Evolutionary conservation across 1,140 invertebrate species (phyloP), one percentile per base, ranked within the genome.

Genomic region (Heliconius nattereri): DNA sequence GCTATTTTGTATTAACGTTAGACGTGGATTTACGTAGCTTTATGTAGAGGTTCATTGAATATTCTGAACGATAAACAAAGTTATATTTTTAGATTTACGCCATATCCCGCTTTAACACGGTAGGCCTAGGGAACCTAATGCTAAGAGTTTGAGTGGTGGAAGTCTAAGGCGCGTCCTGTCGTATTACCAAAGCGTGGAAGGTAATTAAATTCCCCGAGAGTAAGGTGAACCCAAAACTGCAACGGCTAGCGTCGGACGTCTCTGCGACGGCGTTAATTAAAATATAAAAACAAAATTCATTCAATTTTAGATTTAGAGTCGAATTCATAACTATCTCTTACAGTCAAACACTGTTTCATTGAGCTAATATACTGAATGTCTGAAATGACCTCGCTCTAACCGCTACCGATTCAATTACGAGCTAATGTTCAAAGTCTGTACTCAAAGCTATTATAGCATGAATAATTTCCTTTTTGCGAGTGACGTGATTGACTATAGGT

Each of bases 1-100:
- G 57, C 57, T 60, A 60, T 60, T 60, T 60, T 60, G 57, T 60
- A 60, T 60, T 26, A 23, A n/a, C 11, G 13, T 45, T 45, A 45
- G 57, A 60, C 57, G 57, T 26, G 57, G 57, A 60, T 60, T 60
- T 60, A 60, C 57, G 57, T 60, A 60, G 20, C 54, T 60, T 23
- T n/a, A 9, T 60, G 57, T 60, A 11, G 7, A 26, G 7, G 9
- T 23, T 60, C 57, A 60, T 60, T 60, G n/a, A 60, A 60, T 60
- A 60, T 60, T 23, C 9, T 60, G 8, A 26, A 2, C 7, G 20
- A 23, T 23, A 60, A 60, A 60, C 9, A 60, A n/a, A 60, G 20
- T n/a, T 9, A 23, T 60, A n/a, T 60, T 60, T 60, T 60, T 26
- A 23, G n/a, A 8, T 60, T 60, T n/a, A 60, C n/a, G n/a, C 8